phyloP scores from a whole-genome alignment of 2,888 invertebrate species.

The Nasonia oneida region DNA sequence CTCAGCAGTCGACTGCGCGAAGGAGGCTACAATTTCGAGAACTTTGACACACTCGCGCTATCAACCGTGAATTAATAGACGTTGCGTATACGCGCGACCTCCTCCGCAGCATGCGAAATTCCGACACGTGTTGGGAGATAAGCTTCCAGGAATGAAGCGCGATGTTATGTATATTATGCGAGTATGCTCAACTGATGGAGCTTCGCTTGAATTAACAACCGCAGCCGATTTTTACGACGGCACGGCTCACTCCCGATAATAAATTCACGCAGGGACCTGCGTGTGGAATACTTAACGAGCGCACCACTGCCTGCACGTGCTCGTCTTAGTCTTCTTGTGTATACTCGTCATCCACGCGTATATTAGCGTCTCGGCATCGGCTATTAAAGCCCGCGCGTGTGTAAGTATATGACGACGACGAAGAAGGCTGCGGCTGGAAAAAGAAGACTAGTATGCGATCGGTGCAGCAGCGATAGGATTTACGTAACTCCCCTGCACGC shows the following conservation, averaged over 20 bases:
- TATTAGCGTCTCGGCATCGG: neutral
- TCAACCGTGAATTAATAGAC: neutral
- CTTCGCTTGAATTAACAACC: neutral
- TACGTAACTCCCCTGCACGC: conserved; percentile 59
- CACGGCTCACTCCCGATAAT: conserved; percentile 15
- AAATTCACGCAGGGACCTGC: conserved; percentile 36
- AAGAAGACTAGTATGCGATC: neutral
- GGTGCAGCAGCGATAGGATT: neutral
- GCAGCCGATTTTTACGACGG: neutral
- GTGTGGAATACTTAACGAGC: conserved; percentile 45
- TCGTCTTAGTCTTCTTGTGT: neutral
- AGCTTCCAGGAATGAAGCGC: neutral
- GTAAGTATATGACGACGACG: neutral
- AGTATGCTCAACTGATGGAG: neutral
- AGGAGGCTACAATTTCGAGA: neutral
- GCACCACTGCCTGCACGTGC: neutral
- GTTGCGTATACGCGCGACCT: neutral
- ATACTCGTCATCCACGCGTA: neutral
- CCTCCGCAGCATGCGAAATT: neutral
- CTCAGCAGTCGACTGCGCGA: neutral
- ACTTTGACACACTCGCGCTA: neutral
- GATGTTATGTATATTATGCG: neutral
- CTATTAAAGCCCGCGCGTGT: conserved; percentile 19
- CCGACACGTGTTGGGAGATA: neutral
- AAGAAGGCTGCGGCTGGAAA: neutral